These are phyloP conservation scores for Drosophila equinoxialis DNA, from an alignment of 1,140 invertebrate genomes.

Conservation along the genomic window DNA sequence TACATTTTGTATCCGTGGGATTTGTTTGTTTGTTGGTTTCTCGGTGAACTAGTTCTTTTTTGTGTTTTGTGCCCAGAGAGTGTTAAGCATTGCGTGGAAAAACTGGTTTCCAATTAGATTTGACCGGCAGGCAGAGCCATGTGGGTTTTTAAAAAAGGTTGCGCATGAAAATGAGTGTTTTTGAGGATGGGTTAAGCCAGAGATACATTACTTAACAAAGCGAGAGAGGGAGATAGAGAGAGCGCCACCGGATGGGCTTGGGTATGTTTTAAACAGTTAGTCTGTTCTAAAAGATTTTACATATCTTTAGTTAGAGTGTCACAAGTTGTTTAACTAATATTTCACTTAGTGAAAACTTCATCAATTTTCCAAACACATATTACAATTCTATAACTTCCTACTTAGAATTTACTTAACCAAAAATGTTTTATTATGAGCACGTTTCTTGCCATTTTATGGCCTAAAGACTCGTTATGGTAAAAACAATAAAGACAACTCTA, in stretches of 20 bases:
- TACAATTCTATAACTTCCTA: background rate
- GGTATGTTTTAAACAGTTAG: conserved; percentile 19
- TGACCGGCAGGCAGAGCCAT: conserved; percentile 45
- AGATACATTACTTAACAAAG: background rate
- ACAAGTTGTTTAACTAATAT: background rate
- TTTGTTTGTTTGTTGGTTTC: conserved; percentile 24
- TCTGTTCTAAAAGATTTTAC: conserved; percentile 1
- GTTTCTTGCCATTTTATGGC: conserved; percentile 50
- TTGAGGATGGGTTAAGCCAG: conserved; percentile 36
- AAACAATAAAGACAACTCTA: conserved; percentile 19
- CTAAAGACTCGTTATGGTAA: conserved; percentile 41
- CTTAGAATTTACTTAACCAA: conserved; percentile 23
- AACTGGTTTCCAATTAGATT: conserved; percentile 72
- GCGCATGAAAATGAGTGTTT: conserved; percentile 34
- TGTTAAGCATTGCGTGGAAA: conserved; percentile 27
- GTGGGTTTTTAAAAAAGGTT: conserved; percentile 61
- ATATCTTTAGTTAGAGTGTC: background rate
- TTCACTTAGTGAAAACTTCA: too few relatives aligned
- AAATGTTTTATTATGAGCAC: conserved; percentile 41
- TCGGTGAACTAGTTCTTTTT: conserved; percentile 49
- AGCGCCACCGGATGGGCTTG: conserved; percentile 71
- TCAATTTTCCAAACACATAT: conserved; percentile 4
- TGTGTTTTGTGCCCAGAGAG: conserved; percentile 21
- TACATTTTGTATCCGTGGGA: conserved; percentile 41
- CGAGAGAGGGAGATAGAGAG: conserved; percentile 13